Base-by-base conservation (phyloP, 30 jellyfish, hydroid and myxozoan species). In the Clytia hemisphaerica region DNA sequence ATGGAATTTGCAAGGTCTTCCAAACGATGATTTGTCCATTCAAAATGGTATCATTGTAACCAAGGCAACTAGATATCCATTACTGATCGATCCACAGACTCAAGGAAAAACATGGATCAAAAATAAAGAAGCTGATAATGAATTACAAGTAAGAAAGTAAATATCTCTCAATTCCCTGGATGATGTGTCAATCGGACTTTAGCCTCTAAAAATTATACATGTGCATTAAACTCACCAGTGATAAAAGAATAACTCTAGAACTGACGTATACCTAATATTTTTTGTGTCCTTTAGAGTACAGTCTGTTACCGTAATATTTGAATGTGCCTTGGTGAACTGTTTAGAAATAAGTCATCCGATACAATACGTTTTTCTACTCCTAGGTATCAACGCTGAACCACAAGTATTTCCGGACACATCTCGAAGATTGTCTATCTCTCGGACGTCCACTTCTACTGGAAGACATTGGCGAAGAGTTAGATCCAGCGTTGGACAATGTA, bases 31-130 rank as follows among this genome's bases (percentile, higher is more conserved):
- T 54, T 65, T 86, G 73, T 86, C 96, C 1, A 83, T 86, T 45
- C 96, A 86, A 67, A 86, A 86, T 67, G 96, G 96, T 58, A 86
- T 86, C 77, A 86, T 86, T 49, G 96, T 86, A 3, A 86, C 96
- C 30, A 86, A 86, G 58, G 94, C 96, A 28, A 86, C 96, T 12
- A 61, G 96, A 16, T 86, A 86, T 75, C 96, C 96, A 24, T 72
- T 86, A 31, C 73, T 86, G 71, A 86, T 86, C 63, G 96, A 86
- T 51, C 96, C 96, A 26, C 96, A 86, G 51, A 86, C 96, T 19
- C 96, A 86, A 62, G 96, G 96, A 19, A 86, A 86, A 50, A 36
- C 73, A 29, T 86, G 96, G 96, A 78, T 86, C 7, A 86, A 67
- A 59, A 77, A 79, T 35, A 78, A 76, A 60, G 96, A 86, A 62